Evolutionary conservation across 1,140 invertebrate genomes (phyloP).

Genomic region (Pentalonia nigronervosa): DNA sequence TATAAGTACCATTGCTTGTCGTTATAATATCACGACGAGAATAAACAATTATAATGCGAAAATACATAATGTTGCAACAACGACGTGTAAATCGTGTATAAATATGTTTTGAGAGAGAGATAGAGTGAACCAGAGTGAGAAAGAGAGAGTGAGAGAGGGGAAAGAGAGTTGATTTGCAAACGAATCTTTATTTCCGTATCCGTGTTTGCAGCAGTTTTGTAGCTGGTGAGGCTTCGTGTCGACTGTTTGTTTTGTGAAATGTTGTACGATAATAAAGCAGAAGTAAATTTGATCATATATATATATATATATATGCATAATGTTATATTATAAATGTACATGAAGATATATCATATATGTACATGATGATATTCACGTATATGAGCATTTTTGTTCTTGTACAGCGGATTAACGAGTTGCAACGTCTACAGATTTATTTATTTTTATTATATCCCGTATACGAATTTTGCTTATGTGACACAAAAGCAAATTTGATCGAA

Average conservation of each 20-base stretch:
- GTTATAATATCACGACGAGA: neutral
- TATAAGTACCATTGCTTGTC: neutral
- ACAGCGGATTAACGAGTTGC: neutral
- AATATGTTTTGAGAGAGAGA: slow-evolving; percentile 1
- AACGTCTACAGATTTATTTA: neutral
- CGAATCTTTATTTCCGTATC: neutral
- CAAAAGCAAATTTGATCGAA: neutral
- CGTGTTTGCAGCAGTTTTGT: neutral
- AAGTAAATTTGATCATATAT: neutral
- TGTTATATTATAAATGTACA: no score
- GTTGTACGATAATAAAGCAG: neutral
- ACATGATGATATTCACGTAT: no score
- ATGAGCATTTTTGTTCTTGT: neutral
- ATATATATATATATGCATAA: no score
- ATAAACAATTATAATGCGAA: neutral
- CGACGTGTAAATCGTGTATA: neutral
- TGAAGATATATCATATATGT: no score
- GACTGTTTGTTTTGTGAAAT: neutral
- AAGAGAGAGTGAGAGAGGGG: neutral
- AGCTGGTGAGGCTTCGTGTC: neutral
- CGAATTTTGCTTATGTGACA: neutral
- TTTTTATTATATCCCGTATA: neutral
- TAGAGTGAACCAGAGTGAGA: neutral
- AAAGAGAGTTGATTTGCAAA: neutral
- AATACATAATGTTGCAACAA: neutral